Conservation (phyloP, 2,888 invertebrate genomes). For the Crocallis elinguaria region DNA sequence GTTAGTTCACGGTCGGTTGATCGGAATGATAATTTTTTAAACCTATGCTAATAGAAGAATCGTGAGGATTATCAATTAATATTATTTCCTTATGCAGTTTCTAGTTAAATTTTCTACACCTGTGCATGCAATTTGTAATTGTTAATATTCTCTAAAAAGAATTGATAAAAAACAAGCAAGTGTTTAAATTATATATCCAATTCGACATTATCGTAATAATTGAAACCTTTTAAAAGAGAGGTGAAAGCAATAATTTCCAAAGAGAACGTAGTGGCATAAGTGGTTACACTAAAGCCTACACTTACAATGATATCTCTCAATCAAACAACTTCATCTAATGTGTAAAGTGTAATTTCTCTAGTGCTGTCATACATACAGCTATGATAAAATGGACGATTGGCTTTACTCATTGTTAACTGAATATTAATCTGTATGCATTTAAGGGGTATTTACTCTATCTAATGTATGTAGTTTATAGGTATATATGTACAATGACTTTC, state of each 20-base stretch:
- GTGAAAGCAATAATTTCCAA: constrained; percentile 32
- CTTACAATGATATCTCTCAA: neutral
- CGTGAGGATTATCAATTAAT: constrained; percentile 23
- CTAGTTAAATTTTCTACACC: neutral
- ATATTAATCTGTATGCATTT: constrained; percentile 13
- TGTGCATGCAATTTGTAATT: neutral
- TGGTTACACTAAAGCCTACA: neutral
- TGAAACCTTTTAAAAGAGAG: constrained; percentile 26
- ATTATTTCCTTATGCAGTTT: constrained; percentile 8
- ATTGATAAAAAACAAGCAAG: too few species aligned
- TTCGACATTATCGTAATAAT: neutral
- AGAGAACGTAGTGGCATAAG: constrained; percentile 1
- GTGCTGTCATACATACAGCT: neutral
- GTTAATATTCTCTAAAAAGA: neutral
- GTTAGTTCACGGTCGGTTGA: constrained; percentile 43
- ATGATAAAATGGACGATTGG: constrained; percentile 18
- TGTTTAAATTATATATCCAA: too few species aligned
- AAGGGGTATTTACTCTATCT: constrained; percentile 17
- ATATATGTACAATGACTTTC: constrained; percentile 29
- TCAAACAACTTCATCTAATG: constrained; percentile 3
- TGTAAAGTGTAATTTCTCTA: too few species aligned
- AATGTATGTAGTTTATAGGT: too few species aligned
- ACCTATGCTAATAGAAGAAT: constrained; percentile 25
- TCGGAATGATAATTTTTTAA: constrained; percentile 23
- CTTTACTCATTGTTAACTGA: constrained; percentile 10